phyloP scores from a whole-genome alignment of 2,113 vertebrate genomes.

The Cavia porcellus region DNA sequence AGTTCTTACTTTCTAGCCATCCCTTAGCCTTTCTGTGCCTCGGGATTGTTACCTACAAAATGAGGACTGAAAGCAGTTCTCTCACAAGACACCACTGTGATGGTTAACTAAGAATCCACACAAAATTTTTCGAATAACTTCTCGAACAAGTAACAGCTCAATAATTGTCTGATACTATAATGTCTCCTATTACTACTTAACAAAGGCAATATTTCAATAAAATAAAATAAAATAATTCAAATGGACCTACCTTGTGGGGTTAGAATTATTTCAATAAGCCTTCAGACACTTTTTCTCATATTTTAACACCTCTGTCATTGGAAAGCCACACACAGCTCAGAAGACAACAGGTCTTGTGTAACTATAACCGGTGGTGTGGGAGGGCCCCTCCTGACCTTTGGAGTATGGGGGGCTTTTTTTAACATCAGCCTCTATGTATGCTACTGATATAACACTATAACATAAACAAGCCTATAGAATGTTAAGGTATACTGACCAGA shows the following conservation, averaged over 20 bases:
- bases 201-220: constrained; percentile 8
- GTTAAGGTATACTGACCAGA: too few species aligned
- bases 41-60: neutral
- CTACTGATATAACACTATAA: too few species aligned
- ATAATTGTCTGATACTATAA: neutral
- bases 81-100: neutral
- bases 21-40: neutral
- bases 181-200: neutral
- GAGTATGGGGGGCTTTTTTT: too few species aligned
- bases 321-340: neutral
- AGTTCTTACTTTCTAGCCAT: neutral
- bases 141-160: neutral
- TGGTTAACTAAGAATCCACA: neutral
- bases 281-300: neutral
- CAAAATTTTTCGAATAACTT: neutral
- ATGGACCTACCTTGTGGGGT: neutral
- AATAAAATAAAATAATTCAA: neutral
- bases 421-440: too few species aligned
- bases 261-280: neutral
- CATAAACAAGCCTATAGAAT: too few species aligned
- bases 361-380: neutral
- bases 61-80: neutral
- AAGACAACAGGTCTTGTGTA: neutral
- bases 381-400: too few species aligned
- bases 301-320: neutral